phyloP scores from a whole-genome alignment of 2,797 vertebrate genomes.

The Nannoperca obscura region DNA sequence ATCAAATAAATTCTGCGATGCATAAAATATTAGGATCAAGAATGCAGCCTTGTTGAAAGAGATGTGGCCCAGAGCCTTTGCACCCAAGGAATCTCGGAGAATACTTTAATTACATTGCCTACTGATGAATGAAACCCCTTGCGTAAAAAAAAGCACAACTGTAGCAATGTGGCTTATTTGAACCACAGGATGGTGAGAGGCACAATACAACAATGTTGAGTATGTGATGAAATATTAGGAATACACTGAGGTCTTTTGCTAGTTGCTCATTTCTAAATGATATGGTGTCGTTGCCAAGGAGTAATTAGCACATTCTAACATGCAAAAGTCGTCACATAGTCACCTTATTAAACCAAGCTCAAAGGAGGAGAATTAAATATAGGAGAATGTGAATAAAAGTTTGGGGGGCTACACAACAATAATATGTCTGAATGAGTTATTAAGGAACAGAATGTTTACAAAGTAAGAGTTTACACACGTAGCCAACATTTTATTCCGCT shows the following conservation, averaged over 20 bases:
- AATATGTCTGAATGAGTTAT: constrained; percentile 41
- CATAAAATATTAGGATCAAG: constrained; percentile 40
- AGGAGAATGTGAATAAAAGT: constrained; percentile 21
- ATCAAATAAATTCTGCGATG: constrained; percentile 15
- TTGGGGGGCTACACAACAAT: constrained; percentile 19
- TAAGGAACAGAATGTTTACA: neutral
- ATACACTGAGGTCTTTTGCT: constrained; percentile 27
- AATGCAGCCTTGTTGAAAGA: constrained; percentile 42
- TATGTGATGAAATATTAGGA: constrained; percentile 29
- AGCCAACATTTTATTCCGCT: constrained; percentile 36
- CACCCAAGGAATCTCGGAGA: constrained; percentile 36
- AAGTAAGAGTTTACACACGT: constrained; percentile 16
- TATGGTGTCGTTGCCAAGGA: constrained; percentile 2
- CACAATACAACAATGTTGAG: constrained; percentile 26
- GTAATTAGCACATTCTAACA: constrained; percentile 20
- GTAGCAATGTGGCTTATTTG: constrained; percentile 27
- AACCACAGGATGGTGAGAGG: constrained; percentile 6
- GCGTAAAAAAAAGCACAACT: constrained; percentile 5
- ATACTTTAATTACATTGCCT: constrained; percentile 58
- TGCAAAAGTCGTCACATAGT: neutral
- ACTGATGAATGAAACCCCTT: constrained; percentile 64
- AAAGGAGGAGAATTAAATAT: constrained; percentile 16
- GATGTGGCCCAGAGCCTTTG: constrained; percentile 33
- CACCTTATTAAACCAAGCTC: neutral
- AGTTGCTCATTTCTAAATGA: constrained; percentile 29